Base-by-base conservation (phyloP, 2,797 vertebrate genomes). In the Parambassis ranga region DNA sequence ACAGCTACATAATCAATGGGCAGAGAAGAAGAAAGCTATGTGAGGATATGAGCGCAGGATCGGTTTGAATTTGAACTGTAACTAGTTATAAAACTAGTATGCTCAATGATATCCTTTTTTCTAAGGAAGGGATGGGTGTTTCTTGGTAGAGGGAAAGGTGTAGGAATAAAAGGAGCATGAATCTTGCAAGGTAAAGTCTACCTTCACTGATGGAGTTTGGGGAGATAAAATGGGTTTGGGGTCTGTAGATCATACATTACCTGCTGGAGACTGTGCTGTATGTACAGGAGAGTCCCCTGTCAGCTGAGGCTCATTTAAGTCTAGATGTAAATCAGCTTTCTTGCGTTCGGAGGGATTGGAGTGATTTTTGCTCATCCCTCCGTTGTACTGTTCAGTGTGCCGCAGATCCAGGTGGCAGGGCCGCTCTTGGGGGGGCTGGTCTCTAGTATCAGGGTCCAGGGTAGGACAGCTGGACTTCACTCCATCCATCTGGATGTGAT, bases 221-320 rank as follows among this genome's bases (percentile, higher is more conserved):
- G 58, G 56, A 52, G 30, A 67, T 51, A 61, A 49, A 32, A 75
- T 73, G 71, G 75, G 77, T 71, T 74, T 69, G 53, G 74, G 81
- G 81, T 89, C 84, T 79, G 49, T 75, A 83, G 82, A 90, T 94
- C 94, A 95, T 98, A 98, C 96, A 84, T 99, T 99, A 99, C 98
- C 98, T 99, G 95, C 87, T 91, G 95, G 93, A 91, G 97, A 94
- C 89, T 95, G 93, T 91, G 92, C 90, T 86, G 90, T 92, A 90
- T 90, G 93, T 86, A 93, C 92, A 83, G 93, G 86, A 82, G 93
- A 91, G 90, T 79, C 91, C 69, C 92, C 92, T 92, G 87, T 92
- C 89, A 88, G 87, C 90, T 94, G 94, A 86, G 84, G 87, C 87
- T 97, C 94, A 83, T 93, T 93, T 89, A 93, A 90, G 85, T 93